A percentile compares a stretch with the other conserved stretches of the same genome.
These are phyloP conservation scores for Saccostrea echinata DNA, from an alignment of 1,140 invertebrate species.

Conservation along the genomic window DNA sequence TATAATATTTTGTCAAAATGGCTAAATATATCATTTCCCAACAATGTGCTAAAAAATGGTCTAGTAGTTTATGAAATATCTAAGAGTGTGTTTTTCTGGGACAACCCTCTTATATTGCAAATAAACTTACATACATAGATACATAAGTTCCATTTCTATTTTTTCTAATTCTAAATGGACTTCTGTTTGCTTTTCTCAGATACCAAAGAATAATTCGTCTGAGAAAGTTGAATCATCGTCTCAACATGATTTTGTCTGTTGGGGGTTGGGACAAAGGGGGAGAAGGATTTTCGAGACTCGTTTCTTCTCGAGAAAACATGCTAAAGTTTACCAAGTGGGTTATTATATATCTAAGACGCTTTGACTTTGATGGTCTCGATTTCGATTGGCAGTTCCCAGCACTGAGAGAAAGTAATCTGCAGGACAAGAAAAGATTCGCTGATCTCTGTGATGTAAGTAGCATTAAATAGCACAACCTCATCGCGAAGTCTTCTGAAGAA, in stretches of 20 bases:
- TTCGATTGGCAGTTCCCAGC: constrained; percentile 98
- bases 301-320: constrained; percentile 83
- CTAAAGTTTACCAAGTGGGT: constrained; percentile 55
- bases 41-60: no score
- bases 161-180: neutral
- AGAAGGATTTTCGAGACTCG: constrained; percentile 87
- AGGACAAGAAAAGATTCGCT: constrained; percentile 94
- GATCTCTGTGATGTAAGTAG: constrained; percentile 88
- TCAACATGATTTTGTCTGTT: constrained; percentile 90
- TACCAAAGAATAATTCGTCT: constrained; percentile 95
- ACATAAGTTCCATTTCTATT: neutral
- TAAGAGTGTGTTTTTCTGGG: no score
- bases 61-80: no score
- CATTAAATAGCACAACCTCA: no score
- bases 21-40: no score
- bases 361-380: constrained; percentile 97
- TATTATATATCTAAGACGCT: constrained; percentile 79
- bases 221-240: constrained; percentile 84
- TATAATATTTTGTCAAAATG: no score
- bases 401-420: constrained; percentile 92
- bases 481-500: no score
- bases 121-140: neutral
- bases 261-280: constrained; percentile 94
- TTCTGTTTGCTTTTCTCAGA: constrained; percentile 63
- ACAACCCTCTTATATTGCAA: no score